Conservation (phyloP, 2,888 invertebrate genomes). For the Pachymerium ferrugineum region DNA sequence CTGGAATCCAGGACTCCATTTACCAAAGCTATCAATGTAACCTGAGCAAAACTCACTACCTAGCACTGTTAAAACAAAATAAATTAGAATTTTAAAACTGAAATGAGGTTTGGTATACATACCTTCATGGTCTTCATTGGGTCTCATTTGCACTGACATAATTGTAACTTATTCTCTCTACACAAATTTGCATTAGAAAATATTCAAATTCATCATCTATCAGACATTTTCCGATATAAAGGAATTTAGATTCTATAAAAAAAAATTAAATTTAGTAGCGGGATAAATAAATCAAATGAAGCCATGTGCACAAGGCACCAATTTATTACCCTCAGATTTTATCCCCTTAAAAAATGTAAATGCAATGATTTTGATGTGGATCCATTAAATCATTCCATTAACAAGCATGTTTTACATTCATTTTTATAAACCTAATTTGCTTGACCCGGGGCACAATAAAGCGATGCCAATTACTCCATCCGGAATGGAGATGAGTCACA, state of each 20-base stretch:
- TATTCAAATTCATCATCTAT: slow-evolving; percentile 4
- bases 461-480: neutral
- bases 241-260: neutral
- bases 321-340: neutral
- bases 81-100: neutral
- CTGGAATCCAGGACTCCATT: slow-evolving; percentile 49
- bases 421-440: neutral
- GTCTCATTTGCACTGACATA: slow-evolving; percentile 32
- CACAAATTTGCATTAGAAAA: neutral
- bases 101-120: neutral
- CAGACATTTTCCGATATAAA: neutral
- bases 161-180: neutral
- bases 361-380: neutral
- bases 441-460: slow-evolving; percentile 2
- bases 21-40: slow-evolving; percentile 46
- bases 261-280: neutral
- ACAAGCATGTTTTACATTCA: neutral
- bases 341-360: neutral
- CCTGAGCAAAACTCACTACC: slow-evolving; percentile 48
- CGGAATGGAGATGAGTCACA: slow-evolving; percentile 22
- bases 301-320: too few species aligned
- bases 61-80: slow-evolving; percentile 41
- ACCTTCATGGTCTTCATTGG: slow-evolving; percentile 32
- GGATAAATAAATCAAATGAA: neutral
- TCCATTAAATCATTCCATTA: neutral